Evolutionary conservation across 2,797 vertebrate genomes (phyloP).

Genomic region (Limosa lapponica): DNA sequence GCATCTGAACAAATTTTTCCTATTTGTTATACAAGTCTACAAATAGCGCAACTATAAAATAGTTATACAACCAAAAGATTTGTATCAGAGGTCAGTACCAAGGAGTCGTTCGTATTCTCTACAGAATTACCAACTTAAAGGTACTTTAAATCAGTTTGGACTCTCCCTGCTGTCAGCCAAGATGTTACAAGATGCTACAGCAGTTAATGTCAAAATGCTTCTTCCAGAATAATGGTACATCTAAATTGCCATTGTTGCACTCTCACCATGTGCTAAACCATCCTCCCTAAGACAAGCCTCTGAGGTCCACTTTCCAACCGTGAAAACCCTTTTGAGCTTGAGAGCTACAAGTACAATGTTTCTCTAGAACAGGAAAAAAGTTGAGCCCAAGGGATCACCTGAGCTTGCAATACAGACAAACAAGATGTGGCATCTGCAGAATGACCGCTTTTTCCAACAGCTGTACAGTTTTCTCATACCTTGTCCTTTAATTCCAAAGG

Average conservation of each 20-base stretch:
- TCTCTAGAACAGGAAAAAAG: not conserved
- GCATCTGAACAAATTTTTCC: not conserved
- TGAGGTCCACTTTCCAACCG: rapidly evolving
- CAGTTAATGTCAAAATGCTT: not conserved
- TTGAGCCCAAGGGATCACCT: not conserved
- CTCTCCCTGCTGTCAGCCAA: not conserved
- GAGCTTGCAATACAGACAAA: not conserved
- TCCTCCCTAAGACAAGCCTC: not conserved
- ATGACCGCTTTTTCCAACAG: not conserved
- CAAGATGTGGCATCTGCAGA: not conserved
- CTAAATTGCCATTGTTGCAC: not conserved
- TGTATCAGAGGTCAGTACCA: not conserved
- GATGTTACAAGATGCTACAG: not conserved
- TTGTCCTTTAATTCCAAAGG: conserved; percentile 97
- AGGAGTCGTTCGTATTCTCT: not conserved
- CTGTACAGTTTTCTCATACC: conserved; percentile 79
- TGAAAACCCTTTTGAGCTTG: not conserved
- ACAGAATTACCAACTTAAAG: not conserved
- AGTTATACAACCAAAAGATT: not conserved
- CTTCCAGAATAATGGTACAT: not conserved
- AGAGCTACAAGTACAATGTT: not conserved
- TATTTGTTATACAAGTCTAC: not conserved
- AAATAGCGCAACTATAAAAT: not conserved
- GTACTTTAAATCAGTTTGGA: not conserved
- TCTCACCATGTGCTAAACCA: not conserved